Percentiles rank a stretch among this genome's conserved stretches.
Conservation (phyloP, 2,113 vertebrate species). For the Monarcha castaneiventris region DNA sequence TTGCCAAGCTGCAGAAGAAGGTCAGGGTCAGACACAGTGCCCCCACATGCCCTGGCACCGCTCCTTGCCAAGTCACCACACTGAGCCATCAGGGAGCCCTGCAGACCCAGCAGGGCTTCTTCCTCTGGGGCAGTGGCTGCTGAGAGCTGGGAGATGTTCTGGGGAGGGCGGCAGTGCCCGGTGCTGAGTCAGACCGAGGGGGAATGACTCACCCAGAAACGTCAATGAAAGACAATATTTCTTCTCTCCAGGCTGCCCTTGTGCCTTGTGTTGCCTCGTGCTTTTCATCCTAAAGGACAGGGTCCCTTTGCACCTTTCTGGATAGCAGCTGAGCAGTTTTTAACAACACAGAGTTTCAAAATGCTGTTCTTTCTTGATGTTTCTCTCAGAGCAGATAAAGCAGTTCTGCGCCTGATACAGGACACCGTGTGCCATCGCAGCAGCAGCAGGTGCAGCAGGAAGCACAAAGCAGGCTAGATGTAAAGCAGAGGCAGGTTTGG, state of each 20-base stretch:
- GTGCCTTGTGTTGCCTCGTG: background rate
- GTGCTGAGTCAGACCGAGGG: background rate
- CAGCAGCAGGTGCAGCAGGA: background rate
- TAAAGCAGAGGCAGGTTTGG: background rate
- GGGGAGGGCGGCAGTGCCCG: accelerated
- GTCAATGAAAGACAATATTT: background rate
- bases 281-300: background rate
- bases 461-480: background rate
- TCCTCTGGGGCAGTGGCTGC: background rate
- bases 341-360: background rate
- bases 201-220: constrained; percentile 12
- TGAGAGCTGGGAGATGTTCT: background rate
- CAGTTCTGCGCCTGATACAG: background rate
- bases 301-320: background rate
- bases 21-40: background rate
- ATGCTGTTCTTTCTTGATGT: background rate
- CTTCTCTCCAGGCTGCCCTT: background rate
- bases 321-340: background rate
- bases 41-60: accelerated
- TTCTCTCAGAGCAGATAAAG: background rate
- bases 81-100: background rate
- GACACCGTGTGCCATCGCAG: accelerated
- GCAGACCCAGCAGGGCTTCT: accelerated
- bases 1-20: background rate
- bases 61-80: accelerated